A percentile compares a stretch with the other conserved stretches of the same genome.
Conservation (phyloP, 2,888 invertebrate species). For the Caenorhabditis macrosperma region DNA sequence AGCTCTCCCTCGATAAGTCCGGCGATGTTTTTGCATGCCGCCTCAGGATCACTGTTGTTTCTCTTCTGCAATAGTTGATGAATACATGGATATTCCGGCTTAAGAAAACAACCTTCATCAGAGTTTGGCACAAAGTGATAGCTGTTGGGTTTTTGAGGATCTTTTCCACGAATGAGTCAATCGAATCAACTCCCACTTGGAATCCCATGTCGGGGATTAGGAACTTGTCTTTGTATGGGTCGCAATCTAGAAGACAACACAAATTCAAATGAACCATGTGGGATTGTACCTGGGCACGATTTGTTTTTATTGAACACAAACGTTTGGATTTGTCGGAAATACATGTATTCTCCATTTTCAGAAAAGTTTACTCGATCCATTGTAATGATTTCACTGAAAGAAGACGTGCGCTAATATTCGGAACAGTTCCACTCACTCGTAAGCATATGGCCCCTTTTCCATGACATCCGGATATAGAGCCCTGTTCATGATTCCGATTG, state of each 20-base stretch:
- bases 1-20: slow-evolving; percentile 61
- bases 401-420: neutral
- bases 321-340: slow-evolving; percentile 61
- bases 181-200: slow-evolving; percentile 51
- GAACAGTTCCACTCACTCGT: slow-evolving; percentile 66
- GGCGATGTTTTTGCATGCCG: slow-evolving; percentile 32
- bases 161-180: slow-evolving; percentile 47
- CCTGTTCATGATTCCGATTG: slow-evolving; percentile 70
- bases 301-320: slow-evolving; percentile 65
- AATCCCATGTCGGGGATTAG: slow-evolving; percentile 70
- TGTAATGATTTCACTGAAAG: slow-evolving; percentile 64
- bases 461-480: slow-evolving; percentile 70
- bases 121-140: slow-evolving; percentile 21
- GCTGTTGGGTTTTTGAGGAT: slow-evolving; percentile 44
- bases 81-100: too few species aligned
- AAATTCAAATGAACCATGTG: neutral
- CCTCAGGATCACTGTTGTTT: slow-evolving; percentile 6
- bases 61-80: too few species aligned
- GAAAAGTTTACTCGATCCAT: slow-evolving; percentile 60
- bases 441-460: slow-evolving; percentile 72
- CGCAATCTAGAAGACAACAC: slow-evolving; percentile 53
- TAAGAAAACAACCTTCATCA: slow-evolving; percentile 23
- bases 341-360: slow-evolving; percentile 62
- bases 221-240: slow-evolving; percentile 68
- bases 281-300: slow-evolving; percentile 55